Evolutionary conservation across 2,113 vertebrate genomes (phyloP).

Genomic region (Crotophaga sulcirostris): DNA sequence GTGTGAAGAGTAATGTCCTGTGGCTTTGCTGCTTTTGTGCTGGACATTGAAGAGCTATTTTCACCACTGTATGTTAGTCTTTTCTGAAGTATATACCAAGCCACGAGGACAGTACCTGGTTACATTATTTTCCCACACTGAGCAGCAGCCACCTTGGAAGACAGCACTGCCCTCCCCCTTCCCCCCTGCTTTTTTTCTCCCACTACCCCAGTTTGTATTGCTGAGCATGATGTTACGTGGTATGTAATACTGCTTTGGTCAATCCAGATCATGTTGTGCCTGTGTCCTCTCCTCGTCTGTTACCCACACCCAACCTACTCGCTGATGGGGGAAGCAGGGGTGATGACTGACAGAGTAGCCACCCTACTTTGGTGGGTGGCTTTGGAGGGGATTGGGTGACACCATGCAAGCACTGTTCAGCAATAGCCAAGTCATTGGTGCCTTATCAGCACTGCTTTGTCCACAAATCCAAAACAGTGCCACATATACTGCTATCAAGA

Average conservation of each 20-base stretch:
- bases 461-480: neutral
- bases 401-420: neutral
- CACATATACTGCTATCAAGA: neutral
- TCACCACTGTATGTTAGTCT: neutral
- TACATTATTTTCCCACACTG: neutral
- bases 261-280: fast-evolving
- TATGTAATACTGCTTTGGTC: neutral
- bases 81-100: neutral
- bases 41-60: neutral
- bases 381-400: no score
- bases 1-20: neutral
- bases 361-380: no score
- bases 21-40: neutral
- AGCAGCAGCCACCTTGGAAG: neutral
- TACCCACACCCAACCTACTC: neutral
- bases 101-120: neutral
- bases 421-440: neutral
- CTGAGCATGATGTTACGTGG: neutral
- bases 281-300: neutral
- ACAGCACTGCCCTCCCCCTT: neutral
- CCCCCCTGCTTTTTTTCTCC: neutral
- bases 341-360: neutral
- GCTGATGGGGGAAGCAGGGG: neutral
- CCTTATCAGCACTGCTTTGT: neutral
- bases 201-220: neutral